Evolutionary conservation across 2,888 invertebrate species (phyloP), one percentile per base, ranked within the genome.

Genomic region (Cyrtodaria siliqua): DNA sequence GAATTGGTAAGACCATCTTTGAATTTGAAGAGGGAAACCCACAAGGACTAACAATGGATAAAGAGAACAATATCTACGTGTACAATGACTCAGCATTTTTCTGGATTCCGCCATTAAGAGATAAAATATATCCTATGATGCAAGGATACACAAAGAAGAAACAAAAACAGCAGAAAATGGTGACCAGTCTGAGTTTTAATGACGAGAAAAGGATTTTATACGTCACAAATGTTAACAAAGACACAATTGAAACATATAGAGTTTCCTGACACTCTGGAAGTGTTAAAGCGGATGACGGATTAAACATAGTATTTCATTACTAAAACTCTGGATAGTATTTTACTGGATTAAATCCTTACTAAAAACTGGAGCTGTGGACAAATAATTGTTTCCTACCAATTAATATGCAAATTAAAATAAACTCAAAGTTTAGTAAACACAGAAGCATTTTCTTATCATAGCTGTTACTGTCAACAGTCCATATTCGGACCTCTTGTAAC

Each of bases 21-120:
- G 77, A 71, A 44, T 77, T 77, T 72, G 77, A 72, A 50, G 71
- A 72, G 2, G 77, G 77, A 12, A 57, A 55, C 23, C 77, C 77
- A 47, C 77, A 77, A 52, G 77, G 77, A 12, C 49, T 77, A 14
- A 64, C 77, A 12, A 40, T 23, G 16, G 77, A 77, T 33, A 24
- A 20, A 16, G 68, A 72, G 26, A 72, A 77, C 38, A 77, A 77
- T 60, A 59, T 77, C 8, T 77, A 77, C 53, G 77, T 77, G 2
- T 77, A 72, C 59, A 77, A 77, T 33, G 72, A 77, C 50, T 53
- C 56, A n/a, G 67, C 71, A 42, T 23, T 77, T 29, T 77, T 62
- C 68, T 77, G 77, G 77, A 77, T 77, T 12, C 68, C 77, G 6
- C 63, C 77, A 24, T 40, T 64, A 27, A 23, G 77, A 20, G 59